Conservation (phyloP, 2,113 vertebrate genomes). For the Mesitornis unicolor region DNA sequence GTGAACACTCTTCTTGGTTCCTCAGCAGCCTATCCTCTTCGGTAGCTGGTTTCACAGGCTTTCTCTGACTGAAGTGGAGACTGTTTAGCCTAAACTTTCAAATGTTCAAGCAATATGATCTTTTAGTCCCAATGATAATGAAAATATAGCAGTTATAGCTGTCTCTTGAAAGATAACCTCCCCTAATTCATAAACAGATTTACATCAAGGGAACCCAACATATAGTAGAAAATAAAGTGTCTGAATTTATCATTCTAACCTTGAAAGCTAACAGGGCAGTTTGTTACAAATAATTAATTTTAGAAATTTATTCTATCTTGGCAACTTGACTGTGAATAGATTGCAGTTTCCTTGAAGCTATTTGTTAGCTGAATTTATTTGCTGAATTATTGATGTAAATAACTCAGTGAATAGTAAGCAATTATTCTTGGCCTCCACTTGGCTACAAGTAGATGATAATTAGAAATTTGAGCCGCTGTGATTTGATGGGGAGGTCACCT, state of each 20-base stretch:
- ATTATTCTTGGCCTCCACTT: not conserved
- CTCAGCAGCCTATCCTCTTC: not conserved
- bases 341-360: not conserved
- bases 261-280: not conserved
- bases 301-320: conserved; percentile 5
- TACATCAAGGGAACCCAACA: not conserved
- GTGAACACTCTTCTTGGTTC: not conserved
- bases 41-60: not conserved
- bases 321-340: not conserved
- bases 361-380: conserved; percentile 52
- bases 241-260: conserved; percentile 14
- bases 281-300: conserved; percentile 32
- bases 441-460: conserved; percentile 9
- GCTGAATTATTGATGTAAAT: conserved; percentile 39
- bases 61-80: not conserved
- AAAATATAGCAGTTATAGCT: not conserved
- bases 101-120: not conserved
- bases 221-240: not conserved
- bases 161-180: not conserved
- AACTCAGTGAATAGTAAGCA: not conserved
- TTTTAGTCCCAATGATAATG: not conserved
- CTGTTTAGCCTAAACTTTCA: not conserved
- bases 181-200: not conserved
- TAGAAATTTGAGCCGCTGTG: conserved; percentile 54
- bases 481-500: conserved; percentile 31